phyloP scores from a whole-genome alignment of 92 coral and sea anemone species.

The Palythoa caribaeorum region DNA sequence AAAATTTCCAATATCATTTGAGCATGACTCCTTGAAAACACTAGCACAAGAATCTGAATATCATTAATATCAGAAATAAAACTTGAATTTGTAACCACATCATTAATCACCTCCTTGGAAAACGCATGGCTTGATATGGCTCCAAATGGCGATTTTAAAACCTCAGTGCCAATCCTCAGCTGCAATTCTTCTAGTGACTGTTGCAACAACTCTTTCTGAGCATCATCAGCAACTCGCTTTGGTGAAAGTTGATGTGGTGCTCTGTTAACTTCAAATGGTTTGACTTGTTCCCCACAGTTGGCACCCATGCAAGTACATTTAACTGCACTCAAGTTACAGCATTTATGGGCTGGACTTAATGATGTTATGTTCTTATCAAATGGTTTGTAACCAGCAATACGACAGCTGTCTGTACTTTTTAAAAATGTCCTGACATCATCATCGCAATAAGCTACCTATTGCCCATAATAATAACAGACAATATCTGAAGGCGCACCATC shows the following conservation, averaged over 20 bases:
- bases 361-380: slow-evolving; percentile 44
- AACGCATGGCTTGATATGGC: slow-evolving; percentile 37
- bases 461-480: slow-evolving; percentile 51
- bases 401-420: slow-evolving; percentile 56
- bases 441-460: slow-evolving; percentile 65
- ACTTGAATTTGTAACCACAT: slow-evolving; percentile 38
- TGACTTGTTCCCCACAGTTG: slow-evolving; percentile 18
- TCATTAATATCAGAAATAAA: slow-evolving; percentile 28
- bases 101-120: slow-evolving; percentile 37
- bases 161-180: slow-evolving; percentile 5
- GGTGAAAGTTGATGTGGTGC: slow-evolving; percentile 23
- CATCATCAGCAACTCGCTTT: slow-evolving; percentile 24
- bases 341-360: slow-evolving; percentile 11
- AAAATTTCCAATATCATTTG: slow-evolving; percentile 41
- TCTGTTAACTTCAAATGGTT: slow-evolving; percentile 8
- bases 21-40: slow-evolving; percentile 41
- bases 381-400: slow-evolving; percentile 39
- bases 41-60: slow-evolving; percentile 41
- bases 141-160: slow-evolving; percentile 43
- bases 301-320: slow-evolving; percentile 15
- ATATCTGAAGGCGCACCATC: slow-evolving; percentile 63
- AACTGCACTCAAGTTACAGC: slow-evolving; percentile 35
- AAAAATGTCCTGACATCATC: slow-evolving; percentile 57
- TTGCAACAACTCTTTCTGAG: slow-evolving; percentile 28
- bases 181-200: slow-evolving; percentile 40